Conservation (phyloP, 2,113 vertebrate species). For the Platichthys flesus region DNA sequence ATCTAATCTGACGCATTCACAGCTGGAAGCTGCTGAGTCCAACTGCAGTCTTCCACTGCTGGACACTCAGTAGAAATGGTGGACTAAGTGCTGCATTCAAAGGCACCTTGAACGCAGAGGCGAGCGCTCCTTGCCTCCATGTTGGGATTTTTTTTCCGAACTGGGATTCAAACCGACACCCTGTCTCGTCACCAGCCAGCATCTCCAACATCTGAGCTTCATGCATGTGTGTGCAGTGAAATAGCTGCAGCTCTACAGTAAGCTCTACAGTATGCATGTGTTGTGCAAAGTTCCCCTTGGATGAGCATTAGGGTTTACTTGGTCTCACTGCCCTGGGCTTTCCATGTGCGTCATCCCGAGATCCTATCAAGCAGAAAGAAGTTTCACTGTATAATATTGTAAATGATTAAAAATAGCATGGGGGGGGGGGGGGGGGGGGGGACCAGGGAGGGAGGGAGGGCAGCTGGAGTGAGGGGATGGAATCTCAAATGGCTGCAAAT, state of each 20-base stretch:
- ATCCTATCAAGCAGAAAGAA: conserved; percentile 65
- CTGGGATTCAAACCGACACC: conserved; percentile 41
- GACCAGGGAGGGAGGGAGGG: conserved; percentile 4
- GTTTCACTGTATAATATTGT: conserved; percentile 73
- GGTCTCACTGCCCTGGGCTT: conserved; percentile 73
- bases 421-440: neutral
- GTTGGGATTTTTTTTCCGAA: neutral
- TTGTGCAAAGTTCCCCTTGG: conserved; percentile 67
- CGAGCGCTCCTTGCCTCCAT: neutral
- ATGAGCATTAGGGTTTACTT: conserved; percentile 75
- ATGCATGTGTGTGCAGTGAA: conserved; percentile 30
- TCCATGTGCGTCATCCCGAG: conserved; percentile 63
- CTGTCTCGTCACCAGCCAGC: conserved; percentile 23
- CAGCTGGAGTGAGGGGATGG: neutral
- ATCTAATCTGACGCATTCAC: conserved; percentile 65
- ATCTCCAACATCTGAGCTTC: conserved; percentile 34
- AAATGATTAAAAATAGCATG: conserved; percentile 71
- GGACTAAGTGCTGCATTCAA: conserved; percentile 52
- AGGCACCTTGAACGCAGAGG: conserved; percentile 59
- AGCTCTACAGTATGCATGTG: conserved; percentile 60
- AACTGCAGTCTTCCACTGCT: conserved; percentile 35
- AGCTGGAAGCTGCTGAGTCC: conserved; percentile 71
- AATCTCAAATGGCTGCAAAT: conserved; percentile 38
- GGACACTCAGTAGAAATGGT: conserved; percentile 31
- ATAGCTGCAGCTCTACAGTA: conserved; percentile 46